Base-by-base conservation (phyloP, 1,140 invertebrate species). In the Chrysoperla carnea region DNA sequence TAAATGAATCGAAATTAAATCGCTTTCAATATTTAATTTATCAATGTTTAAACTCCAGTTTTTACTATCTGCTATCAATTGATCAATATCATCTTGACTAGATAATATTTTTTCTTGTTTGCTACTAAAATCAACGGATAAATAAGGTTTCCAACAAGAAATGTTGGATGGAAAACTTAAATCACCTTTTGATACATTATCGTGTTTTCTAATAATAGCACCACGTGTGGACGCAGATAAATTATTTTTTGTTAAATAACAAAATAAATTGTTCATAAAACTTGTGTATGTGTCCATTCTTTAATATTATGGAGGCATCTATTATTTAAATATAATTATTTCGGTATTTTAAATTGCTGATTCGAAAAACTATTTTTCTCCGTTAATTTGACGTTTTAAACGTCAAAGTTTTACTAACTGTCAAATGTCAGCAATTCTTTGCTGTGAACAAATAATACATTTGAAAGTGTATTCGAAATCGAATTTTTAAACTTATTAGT, bases 131-230 rank as follows among this genome's bases (percentile, higher is more conserved):
- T 23, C 17, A 23, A 23, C 17, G 2, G 17, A 23, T 23, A 23
- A 23, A 23, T 23, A 23, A 23, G 17, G 17, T 23, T 23, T 23
- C 17, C 56, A 58, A 41, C 47, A 52, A 33, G 48, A 48, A 27
- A 48, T 36, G 14, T 46, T 38, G 36, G 52, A 37, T 14, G 55
- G 53, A 44, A 57, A 56, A 49, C 55, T 59, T 13, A 59, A 41
- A 41, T 59, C 57, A n/a, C 57, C 55, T 11, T 39, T 13, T 8
- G 28, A 27, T 27, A 27, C 28, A 39, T 27, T 27, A 28, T 39
- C 28, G 28, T 39, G 8, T 29, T 9, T 8, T 27, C 38, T 15
- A 39, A 39, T 27, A 3, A 39, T 39, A 11, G 9, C 14, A 27
- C 17, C 15, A 11, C 9, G 12, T 39, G 7, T 6, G 11, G 8